phyloP scores from a whole-genome alignment of 2,113 vertebrate species.

The Dromaius novaehollandiae region DNA sequence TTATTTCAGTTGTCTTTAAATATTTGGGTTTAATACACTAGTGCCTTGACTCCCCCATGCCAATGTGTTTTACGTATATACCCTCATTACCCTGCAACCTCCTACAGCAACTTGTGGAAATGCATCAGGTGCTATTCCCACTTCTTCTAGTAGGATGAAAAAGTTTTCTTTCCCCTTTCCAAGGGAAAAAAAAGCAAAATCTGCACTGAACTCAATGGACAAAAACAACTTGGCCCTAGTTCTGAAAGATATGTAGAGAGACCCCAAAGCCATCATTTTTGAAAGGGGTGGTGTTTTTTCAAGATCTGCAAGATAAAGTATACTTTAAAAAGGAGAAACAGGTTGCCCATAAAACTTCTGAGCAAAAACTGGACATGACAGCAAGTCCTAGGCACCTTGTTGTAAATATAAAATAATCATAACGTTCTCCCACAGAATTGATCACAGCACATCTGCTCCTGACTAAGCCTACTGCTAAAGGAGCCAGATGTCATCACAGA shows the following conservation, averaged over 20 bases:
- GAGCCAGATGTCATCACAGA: not conserved
- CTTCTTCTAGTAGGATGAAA: not conserved
- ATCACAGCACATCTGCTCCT: accelerated
- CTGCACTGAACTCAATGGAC: accelerated
- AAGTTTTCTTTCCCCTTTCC: not conserved
- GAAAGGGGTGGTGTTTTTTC: not conserved
- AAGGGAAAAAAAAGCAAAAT: not conserved
- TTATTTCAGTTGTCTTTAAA: too few relatives aligned
- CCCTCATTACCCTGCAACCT: not conserved
- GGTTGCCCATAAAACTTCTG: not conserved
- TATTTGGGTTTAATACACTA: too few relatives aligned
- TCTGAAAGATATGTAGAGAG: not conserved
- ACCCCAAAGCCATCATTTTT: not conserved
- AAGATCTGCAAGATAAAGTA: not conserved
- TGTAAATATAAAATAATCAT: not conserved
- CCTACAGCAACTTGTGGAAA: not conserved
- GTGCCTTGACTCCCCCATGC: too few relatives aligned
- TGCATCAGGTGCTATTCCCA: not conserved
- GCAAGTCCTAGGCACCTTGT: not conserved
- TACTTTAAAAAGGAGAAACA: not conserved
- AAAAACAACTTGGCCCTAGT: accelerated
- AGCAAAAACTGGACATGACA: not conserved
- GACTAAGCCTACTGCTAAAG: not conserved
- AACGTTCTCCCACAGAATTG: not conserved
- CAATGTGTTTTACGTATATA: not conserved